Evolutionary conservation across 2,888 invertebrate species (phyloP).

Genomic region (Drosophila macrospina): DNA sequence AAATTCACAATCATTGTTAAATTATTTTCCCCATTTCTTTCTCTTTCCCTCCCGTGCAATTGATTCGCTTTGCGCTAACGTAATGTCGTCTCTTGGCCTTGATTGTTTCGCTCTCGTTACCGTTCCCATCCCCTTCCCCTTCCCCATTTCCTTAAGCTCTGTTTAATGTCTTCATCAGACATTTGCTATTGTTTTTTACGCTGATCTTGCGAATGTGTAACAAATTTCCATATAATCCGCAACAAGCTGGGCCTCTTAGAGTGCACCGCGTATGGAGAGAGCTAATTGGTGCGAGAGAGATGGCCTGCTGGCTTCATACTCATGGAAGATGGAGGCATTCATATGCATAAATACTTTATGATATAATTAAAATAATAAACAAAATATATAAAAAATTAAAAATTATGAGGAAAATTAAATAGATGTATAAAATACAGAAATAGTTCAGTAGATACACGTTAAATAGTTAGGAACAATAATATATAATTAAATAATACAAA

Average conservation of each 20-base stretch:
- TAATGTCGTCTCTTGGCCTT: slow-evolving; percentile 66
- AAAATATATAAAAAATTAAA: no score
- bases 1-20: slow-evolving; percentile 36
- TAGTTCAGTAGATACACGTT: no score
- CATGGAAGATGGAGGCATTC: neutral
- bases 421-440: no score
- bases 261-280: slow-evolving; percentile 1
- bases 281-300: neutral
- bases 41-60: slow-evolving; percentile 44
- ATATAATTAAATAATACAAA: no score
- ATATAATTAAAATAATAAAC: neutral
- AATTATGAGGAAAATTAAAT: no score
- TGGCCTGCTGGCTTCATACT: neutral
- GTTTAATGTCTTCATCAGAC: slow-evolving; percentile 67
- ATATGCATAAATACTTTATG: neutral
- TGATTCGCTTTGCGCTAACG: slow-evolving; percentile 69
- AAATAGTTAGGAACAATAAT: no score
- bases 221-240: slow-evolving; percentile 43
- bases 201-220: slow-evolving; percentile 56
- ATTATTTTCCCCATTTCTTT: slow-evolving; percentile 28
- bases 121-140: neutral
- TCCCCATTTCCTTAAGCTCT: slow-evolving; percentile 5
- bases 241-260: neutral
- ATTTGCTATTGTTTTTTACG: slow-evolving; percentile 10
- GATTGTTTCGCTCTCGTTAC: slow-evolving; percentile 53